Percentiles rank a stretch among this genome's conserved stretches.
phyloP scores from a whole-genome alignment of 2,888 invertebrate genomes.

The Eugnorisma glareosa region DNA sequence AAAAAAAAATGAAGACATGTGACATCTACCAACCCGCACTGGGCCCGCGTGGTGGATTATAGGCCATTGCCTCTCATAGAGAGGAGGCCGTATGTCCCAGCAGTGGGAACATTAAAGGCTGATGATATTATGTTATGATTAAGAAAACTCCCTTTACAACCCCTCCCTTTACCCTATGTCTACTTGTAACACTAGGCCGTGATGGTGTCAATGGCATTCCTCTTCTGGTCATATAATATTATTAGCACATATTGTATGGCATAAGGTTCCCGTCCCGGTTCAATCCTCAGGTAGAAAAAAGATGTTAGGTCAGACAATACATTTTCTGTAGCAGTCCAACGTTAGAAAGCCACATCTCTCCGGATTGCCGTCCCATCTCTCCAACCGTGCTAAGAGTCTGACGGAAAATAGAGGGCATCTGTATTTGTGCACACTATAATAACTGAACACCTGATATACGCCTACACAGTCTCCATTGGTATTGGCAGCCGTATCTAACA shows the following conservation, averaged over 20 bases:
- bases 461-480: background rate
- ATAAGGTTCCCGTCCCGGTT: too few relatives aligned
- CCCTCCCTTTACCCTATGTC: background rate
- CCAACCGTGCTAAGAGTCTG: background rate
- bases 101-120: too few relatives aligned
- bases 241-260: background rate
- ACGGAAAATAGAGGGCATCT: background rate
- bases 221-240: background rate
- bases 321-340: background rate
- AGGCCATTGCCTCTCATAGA: too few relatives aligned
- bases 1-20: too few relatives aligned
- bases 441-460: background rate
- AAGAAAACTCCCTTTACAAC: background rate
- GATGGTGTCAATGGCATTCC: background rate
- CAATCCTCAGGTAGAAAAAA: background rate
- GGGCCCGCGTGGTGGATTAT: too few relatives aligned
- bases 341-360: too few relatives aligned
- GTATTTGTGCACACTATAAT: background rate
- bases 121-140: too few relatives aligned
- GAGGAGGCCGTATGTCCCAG: too few relatives aligned
- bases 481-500: background rate
- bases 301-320: background rate
- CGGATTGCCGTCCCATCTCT: background rate
- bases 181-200: background rate
- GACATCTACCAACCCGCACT: too few relatives aligned